Conservation (phyloP, 2,888 invertebrate genomes). For the Acleris cristana region DNA sequence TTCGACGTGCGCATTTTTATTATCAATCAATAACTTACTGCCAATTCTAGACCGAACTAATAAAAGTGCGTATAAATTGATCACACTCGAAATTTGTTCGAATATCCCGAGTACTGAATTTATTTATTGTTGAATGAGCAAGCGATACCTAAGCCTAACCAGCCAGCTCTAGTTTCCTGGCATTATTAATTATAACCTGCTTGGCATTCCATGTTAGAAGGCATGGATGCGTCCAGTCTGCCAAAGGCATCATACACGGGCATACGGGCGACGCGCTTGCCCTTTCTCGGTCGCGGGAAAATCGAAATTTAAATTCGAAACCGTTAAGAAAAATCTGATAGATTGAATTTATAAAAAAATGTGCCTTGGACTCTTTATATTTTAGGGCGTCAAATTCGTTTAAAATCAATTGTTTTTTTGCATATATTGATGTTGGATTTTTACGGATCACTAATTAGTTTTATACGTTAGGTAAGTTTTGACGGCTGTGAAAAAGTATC, state of each 20-base stretch:
- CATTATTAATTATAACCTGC: slow-evolving; percentile 53
- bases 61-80: slow-evolving; percentile 14
- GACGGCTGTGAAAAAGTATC: no score
- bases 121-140: slow-evolving; percentile 31
- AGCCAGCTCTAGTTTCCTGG: slow-evolving; percentile 43
- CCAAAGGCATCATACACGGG: slow-evolving; percentile 65
- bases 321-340: background rate
- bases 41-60: slow-evolving; percentile 24
- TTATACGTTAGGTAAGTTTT: no score
- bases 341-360: no score
- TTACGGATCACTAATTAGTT: no score
- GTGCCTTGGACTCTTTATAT: no score
- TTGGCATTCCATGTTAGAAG: slow-evolving; percentile 55
- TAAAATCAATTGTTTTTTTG: background rate
- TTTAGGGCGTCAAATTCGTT: background rate
- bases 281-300: slow-evolving; percentile 31
- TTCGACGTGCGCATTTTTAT: slow-evolving; percentile 54
- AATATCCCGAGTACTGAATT: slow-evolving; percentile 3
- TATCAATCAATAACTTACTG: slow-evolving; percentile 49
- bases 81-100: slow-evolving; percentile 11
- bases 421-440: no score
- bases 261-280: slow-evolving; percentile 53
- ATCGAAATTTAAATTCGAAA: slow-evolving; percentile 13
- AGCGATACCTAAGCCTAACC: slow-evolving; percentile 34
- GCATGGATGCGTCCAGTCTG: slow-evolving; percentile 72